phyloP scores from a whole-genome alignment of 2,797 vertebrate genomes.

The Spea hammondii region DNA sequence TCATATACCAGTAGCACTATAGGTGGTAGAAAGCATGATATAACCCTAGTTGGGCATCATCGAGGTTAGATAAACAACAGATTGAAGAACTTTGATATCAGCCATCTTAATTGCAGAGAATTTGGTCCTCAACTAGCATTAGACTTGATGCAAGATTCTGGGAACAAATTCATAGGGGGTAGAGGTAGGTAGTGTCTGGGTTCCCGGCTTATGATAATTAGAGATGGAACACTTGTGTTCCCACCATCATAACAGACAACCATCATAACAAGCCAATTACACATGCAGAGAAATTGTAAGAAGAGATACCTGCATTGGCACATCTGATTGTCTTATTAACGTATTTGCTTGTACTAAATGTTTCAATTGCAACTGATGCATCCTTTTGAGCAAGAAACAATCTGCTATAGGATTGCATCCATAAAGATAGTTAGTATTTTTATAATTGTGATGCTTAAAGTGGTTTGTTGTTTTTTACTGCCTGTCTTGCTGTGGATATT shows the following conservation, averaged over 20 bases:
- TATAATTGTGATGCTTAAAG: conserved; percentile 3
- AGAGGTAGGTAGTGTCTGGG: too few species aligned
- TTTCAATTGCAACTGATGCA: background rate
- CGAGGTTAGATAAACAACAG: too few species aligned
- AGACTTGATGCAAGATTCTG: too few species aligned
- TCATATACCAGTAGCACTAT: too few species aligned
- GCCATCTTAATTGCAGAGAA: too few species aligned
- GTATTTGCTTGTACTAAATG: background rate
- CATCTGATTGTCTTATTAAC: background rate
- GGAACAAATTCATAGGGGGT: too few species aligned
- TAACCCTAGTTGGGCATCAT: too few species aligned
- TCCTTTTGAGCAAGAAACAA: background rate
- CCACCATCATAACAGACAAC: background rate
- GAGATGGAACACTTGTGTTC: background rate
- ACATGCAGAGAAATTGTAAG: background rate
- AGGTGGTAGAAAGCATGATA: too few species aligned
- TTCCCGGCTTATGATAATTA: too few species aligned
- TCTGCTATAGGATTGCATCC: background rate
- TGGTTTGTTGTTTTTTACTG: background rate
- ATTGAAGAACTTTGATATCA: too few species aligned
- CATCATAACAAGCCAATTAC: background rate
- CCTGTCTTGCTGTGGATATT: background rate
- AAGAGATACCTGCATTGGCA: background rate
- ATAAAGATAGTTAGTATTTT: background rate
- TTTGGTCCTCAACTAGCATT: too few species aligned